These are phyloP conservation scores for Mandrillus leucophaeus DNA, from an alignment of 2,113 vertebrate genomes.

Conservation along the genomic window DNA sequence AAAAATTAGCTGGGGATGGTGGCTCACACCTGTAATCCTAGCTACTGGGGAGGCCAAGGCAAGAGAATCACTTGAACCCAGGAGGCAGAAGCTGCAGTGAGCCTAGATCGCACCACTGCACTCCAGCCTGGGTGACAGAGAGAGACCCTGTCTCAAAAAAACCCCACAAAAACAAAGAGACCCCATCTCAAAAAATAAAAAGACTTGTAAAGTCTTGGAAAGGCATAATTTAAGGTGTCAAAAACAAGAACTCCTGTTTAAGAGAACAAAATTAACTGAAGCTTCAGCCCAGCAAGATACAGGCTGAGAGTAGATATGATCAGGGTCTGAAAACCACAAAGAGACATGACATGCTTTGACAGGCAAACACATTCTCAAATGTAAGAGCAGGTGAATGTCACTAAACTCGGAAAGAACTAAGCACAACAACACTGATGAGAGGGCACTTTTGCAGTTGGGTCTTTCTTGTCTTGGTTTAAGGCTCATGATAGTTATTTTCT, in stretches of 20 bases:
- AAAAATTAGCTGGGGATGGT: too few species aligned
- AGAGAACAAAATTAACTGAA: not conserved
- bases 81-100: too few species aligned
- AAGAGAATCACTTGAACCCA: too few species aligned
- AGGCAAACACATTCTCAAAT: not conserved
- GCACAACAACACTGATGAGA: not conserved
- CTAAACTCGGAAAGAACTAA: not conserved
- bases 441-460: not conserved
- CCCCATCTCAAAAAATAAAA: not conserved
- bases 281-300: not conserved
- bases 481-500: not conserved
- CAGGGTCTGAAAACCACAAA: not conserved
- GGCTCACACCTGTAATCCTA: too few species aligned
- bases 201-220: not conserved
- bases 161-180: too few species aligned
- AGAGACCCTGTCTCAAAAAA: not conserved
- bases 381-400: too few species aligned
- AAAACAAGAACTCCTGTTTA: not conserved
- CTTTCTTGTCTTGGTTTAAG: not conserved
- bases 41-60: too few species aligned
- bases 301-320: not conserved
- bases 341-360: not conserved
- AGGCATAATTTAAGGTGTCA: not conserved
- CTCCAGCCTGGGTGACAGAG: not conserved
- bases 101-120: too few species aligned